Conservation (phyloP, 2,797 vertebrate genomes). For the Silurus aristotelis region DNA sequence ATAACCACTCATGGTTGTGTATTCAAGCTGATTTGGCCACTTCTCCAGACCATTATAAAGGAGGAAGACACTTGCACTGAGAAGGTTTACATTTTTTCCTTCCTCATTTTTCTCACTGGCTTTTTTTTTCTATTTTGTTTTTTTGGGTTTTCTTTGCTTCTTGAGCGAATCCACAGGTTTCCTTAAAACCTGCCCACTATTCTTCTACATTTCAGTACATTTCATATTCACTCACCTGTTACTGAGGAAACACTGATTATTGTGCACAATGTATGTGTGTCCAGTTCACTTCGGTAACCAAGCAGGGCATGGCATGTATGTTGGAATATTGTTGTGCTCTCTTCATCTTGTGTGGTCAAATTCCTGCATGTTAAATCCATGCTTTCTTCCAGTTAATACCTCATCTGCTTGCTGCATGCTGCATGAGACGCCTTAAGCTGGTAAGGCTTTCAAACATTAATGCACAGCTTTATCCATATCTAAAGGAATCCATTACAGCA, state of each 20-base stretch:
- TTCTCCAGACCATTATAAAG: conserved; percentile 65
- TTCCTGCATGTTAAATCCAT: conserved; percentile 80
- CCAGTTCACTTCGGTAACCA: conserved; percentile 35
- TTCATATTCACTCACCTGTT: conserved; percentile 53
- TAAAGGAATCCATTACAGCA: not conserved
- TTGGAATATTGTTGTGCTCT: conserved; percentile 49
- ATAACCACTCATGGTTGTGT: conserved; percentile 69
- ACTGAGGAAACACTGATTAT: conserved; percentile 58
- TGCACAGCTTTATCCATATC: conserved; percentile 16
- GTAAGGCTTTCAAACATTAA: conserved; percentile 80
- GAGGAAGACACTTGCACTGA: conserved; percentile 75
- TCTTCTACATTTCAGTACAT: conserved; percentile 12
- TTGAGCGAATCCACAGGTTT: conserved; percentile 50
- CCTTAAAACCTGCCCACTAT: conserved; percentile 43
- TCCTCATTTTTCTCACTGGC: conserved; percentile 58
- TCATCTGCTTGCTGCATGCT: conserved; percentile 92
- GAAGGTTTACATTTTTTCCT: conserved; percentile 62
- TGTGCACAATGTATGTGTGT: conserved; percentile 8
- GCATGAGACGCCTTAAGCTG: conserved; percentile 86
- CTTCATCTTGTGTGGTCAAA: conserved; percentile 63
- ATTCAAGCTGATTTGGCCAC: conserved; percentile 72
- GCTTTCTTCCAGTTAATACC: conserved; percentile 98
- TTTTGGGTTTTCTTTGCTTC: not conserved
- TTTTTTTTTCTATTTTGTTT: conserved; percentile 16
- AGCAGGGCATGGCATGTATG: conserved; percentile 42